Conservation (phyloP, 2,797 vertebrate species). For the Gallinago nigripennis region DNA sequence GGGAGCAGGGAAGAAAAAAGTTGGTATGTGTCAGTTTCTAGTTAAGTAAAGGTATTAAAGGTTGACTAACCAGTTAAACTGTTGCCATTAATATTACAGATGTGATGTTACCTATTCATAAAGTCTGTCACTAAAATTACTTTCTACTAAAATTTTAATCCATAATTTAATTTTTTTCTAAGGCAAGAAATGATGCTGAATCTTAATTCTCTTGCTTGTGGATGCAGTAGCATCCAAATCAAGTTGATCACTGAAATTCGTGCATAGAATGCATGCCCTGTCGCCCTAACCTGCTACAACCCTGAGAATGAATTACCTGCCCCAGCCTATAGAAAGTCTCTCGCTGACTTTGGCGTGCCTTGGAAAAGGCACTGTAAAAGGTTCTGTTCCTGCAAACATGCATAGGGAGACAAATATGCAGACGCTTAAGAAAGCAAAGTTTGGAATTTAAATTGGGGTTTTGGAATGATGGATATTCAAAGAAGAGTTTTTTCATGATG, state of each 20-base stretch:
- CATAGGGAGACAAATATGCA: background rate
- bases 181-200: background rate
- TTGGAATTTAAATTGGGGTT: background rate
- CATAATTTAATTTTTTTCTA: background rate
- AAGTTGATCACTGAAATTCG: background rate
- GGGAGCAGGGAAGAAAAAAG: background rate
- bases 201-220: constrained; percentile 29
- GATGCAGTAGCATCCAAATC: constrained; percentile 22
- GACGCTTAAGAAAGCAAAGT: background rate
- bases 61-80: background rate
- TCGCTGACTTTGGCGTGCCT: background rate
- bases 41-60: background rate
- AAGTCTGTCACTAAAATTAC: background rate
- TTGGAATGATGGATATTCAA: background rate
- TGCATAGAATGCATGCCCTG: background rate
- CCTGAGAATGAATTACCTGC: background rate
- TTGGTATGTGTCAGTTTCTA: background rate
- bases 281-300: background rate
- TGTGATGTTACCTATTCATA: background rate
- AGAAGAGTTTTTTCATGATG: background rate
- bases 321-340: background rate
- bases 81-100: background rate
- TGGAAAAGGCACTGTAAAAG: background rate
- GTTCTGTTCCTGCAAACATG: background rate
- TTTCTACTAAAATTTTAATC: constrained; percentile 4